Base-by-base conservation (phyloP, 53 echinoderm and acorn worm species). In the Temnopleurus reevesii region DNA sequence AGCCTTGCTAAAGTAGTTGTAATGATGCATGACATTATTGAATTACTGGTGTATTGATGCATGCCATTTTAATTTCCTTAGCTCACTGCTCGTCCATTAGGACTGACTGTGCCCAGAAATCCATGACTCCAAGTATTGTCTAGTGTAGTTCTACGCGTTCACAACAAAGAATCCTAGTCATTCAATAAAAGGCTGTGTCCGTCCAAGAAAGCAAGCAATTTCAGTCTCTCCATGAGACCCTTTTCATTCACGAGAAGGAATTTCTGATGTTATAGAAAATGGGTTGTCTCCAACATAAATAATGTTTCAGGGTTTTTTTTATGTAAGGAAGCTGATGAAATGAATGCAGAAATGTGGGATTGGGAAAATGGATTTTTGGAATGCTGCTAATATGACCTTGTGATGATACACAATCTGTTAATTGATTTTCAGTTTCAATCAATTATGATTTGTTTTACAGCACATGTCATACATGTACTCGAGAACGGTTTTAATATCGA, bases 11-110 rank as follows among this genome's bases (percentile, higher is more conserved):
- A 18, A 41, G 2, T n/a, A 3, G 8, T 71, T 71, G n/a, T 79
- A 79, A 79, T 79, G 79, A 30, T 79, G 79, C 79, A 49, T 79
- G 79, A 49, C 79, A 79, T 46, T 47, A 79, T 46, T 47, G 51
- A 47, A 46, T 79, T 79, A 46, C 49, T 47, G 1, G 79, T 79
- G 79, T 79, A 29, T 47, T 79, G 27, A 49, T 79, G 79, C 49
- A 49, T 79, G 51, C 79, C 79, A 49, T 79, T 79, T 71, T 71
- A 71, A 79, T 79, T 79, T 79, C 79, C 79, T 79, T 79, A 29
- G 46, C 7, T 49, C 79, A 51, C n/a, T 49, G 79, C 25, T 15
- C 13, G 10, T 41, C 28, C 27, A 79, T 79, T 79, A 47, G 41
- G 15, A 26, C 71, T 71, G 43, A 34, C 71, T 71, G 71, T 71